Conservation (phyloP, 2,888 invertebrate species). For the Exephanes ischioxanthus region DNA sequence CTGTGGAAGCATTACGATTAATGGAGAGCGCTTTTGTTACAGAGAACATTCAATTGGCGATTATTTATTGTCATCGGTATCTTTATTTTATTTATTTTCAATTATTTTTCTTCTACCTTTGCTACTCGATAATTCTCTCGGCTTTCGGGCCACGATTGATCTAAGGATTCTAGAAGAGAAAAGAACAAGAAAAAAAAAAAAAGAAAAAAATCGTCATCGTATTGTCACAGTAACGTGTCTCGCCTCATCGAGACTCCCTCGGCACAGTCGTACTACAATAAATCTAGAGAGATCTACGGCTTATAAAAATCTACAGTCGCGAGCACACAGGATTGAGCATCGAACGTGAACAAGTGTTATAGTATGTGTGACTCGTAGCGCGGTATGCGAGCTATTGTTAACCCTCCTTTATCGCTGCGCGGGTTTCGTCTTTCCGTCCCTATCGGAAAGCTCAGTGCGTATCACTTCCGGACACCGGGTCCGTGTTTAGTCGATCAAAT, state of each 20-base stretch:
- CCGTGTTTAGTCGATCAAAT: constrained; percentile 18
- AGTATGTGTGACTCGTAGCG: constrained; percentile 25
- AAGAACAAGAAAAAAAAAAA: background rate
- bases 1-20: constrained; percentile 70
- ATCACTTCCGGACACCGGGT: constrained; percentile 42
- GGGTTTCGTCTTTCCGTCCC: background rate
- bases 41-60: constrained; percentile 40
- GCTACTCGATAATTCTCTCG: constrained; percentile 11
- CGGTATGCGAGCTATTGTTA: constrained; percentile 9
- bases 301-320: constrained; percentile 40
- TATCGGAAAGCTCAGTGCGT: constrained; percentile 5
- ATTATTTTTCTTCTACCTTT: background rate
- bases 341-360: background rate
- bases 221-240: constrained; percentile 5
- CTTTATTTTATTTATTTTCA: background rate
- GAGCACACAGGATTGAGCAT: constrained; percentile 46
- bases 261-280: background rate
- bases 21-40: constrained; percentile 14
- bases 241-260: background rate
- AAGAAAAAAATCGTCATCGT: background rate
- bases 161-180: background rate
- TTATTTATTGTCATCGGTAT: constrained; percentile 60
- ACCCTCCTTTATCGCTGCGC: background rate
- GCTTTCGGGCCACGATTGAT: background rate
- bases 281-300: constrained; percentile 39